Base-by-base conservation (phyloP, 37 sponge, comb jelly and placozoan genomes). In the Halisarca cf. caerulea region DNA sequence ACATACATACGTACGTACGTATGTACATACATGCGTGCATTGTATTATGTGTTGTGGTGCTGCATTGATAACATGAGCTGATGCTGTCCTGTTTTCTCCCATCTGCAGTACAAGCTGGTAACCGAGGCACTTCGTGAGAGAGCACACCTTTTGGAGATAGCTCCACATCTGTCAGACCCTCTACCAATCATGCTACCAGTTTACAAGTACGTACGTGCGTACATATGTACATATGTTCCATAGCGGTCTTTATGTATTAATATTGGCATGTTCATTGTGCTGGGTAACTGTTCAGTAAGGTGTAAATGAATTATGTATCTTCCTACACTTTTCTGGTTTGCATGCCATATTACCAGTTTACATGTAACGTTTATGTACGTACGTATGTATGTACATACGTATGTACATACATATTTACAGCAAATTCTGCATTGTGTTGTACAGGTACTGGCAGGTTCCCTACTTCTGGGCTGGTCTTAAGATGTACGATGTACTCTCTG, bases 121-220 rank as follows among this genome's bases (percentile, higher is more conserved):
- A 82, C 80, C 58, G 99, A 99, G 83, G 99, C 99, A 43, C 90
- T 99, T 70, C 90, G 89, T 64, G 99, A 99, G 86, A 77, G 99
- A 80, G 84, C 88, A 28, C 94, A 97, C 90, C 81, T 99, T 9
- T 84, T 99, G 28, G 85, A 90, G 36, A 90, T 97, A 58, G 99
- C 99, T 15, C 99, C 99, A 2, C 99, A 97, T 37, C 94, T 99
- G 43, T 88, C 97, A 15, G 77, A 85, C 80, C 93, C 92, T 24
- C 92, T 99, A 25, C 97, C 97, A 37, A 99, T 99, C 81, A 96
- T 99, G 96, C 83, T 99, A 33, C 99, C 99, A 32, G 91, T 99
- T 11, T 99, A 97, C 89, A 90, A 83, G 94, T 78, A 28, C 32
- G 15, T 78, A 33, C 11, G 80, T 28, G 7, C 9, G 61, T 47